These are phyloP conservation scores for Diarsia rubi DNA, from an alignment of 2,888 invertebrate species.

Conservation along the genomic window DNA sequence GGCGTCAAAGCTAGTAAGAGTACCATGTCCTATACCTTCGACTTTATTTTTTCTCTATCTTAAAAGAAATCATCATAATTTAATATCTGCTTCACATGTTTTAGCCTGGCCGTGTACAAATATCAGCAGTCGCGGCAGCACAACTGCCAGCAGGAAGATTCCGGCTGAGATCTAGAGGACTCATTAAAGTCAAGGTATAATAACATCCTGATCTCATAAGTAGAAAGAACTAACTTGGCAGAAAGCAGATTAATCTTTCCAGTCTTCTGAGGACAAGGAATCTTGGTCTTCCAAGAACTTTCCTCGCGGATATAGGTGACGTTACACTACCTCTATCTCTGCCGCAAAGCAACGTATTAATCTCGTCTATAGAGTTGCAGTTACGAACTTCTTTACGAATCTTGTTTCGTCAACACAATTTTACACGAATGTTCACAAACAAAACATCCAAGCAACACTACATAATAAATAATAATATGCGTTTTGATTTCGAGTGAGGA, in stretches of 20 bases:
- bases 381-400: too few relatives aligned
- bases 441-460: background rate
- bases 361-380: background rate
- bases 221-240: background rate
- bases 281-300: too few relatives aligned
- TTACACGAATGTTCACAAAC: background rate
- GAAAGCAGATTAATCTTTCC: too few relatives aligned
- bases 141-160: slow-evolving; percentile 93
- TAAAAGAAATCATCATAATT: background rate
- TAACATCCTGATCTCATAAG: background rate
- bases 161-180: slow-evolving; percentile 93
- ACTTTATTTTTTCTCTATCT: background rate
- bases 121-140: slow-evolving; percentile 93
- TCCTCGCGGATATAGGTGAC: too few relatives aligned
- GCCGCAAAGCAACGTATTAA: background rate
- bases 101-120: slow-evolving; percentile 91
- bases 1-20: background rate
- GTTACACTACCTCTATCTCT: too few relatives aligned
- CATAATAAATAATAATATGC: too few relatives aligned
- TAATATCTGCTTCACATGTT: slow-evolving; percentile 26
- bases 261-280: too few relatives aligned
- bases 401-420: background rate
- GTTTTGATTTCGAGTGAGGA: background rate
- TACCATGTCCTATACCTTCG: background rate
- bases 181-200: slow-evolving; percentile 96